Evolutionary conservation across 2,888 invertebrate species (phyloP).

Genomic region (Lydus trimaculatus): DNA sequence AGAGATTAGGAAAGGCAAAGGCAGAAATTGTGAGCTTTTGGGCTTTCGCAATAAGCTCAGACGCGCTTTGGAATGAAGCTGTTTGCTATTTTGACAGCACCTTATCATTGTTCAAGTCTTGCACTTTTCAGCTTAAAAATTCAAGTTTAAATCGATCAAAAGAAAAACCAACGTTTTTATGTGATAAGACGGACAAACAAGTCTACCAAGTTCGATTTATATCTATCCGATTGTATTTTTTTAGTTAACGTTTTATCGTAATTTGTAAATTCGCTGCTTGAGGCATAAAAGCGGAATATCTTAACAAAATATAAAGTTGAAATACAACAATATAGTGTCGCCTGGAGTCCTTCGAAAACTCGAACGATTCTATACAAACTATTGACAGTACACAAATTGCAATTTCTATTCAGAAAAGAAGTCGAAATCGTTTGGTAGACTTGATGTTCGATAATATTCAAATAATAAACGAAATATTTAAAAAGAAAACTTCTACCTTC

Average conservation of each 20-base stretch:
- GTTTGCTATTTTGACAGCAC: conserved; percentile 52
- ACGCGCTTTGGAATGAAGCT: conserved; percentile 55
- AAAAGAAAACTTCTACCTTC: not conserved
- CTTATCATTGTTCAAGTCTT: conserved; percentile 44
- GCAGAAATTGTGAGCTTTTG: conserved; percentile 47
- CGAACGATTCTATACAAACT: not conserved
- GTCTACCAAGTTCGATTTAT: not conserved
- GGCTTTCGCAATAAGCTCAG: conserved; percentile 54
- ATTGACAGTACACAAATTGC: not conserved
- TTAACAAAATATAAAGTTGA: too few relatives aligned
- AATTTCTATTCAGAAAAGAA: not conserved
- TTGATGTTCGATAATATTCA: not conserved
- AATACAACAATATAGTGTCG: not conserved
- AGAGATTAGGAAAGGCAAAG: conserved; percentile 40
- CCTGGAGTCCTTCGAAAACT: not conserved
- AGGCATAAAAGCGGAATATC: too few relatives aligned
- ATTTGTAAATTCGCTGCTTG: not conserved
- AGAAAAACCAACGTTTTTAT: not conserved
- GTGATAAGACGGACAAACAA: not conserved
- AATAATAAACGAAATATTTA: not conserved
- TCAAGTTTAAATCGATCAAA: conserved; percentile 10
- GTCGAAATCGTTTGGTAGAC: not conserved
- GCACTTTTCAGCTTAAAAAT: conserved; percentile 47
- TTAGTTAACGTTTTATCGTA: not conserved
- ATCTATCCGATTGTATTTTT: not conserved